Evolutionary conservation across 2,797 vertebrate species (phyloP).

Genomic region (Sardinella longiceps): DNA sequence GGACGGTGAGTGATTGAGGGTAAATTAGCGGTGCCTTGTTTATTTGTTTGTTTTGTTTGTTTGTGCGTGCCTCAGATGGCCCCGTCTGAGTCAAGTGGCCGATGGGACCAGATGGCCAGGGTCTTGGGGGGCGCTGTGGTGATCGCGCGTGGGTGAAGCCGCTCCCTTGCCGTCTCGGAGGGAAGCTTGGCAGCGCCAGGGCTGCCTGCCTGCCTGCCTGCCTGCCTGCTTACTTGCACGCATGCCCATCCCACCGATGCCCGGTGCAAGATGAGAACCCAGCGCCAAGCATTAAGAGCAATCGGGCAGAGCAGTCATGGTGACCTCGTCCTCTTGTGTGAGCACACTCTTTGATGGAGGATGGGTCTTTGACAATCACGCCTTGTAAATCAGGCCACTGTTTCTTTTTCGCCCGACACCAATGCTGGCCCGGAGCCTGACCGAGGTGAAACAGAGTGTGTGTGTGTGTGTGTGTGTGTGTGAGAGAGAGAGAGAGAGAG

Average conservation of each 20-base stretch:
- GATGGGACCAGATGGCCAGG: conserved; percentile 71
- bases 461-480: background rate
- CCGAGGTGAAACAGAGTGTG: background rate
- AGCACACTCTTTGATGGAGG: background rate
- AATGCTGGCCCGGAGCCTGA: background rate
- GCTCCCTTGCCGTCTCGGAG: conserved; percentile 49
- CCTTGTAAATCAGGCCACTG: background rate
- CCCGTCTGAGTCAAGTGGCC: conserved; percentile 66
- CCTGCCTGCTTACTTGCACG: too few relatives aligned
- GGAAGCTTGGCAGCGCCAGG: conserved; percentile 49
- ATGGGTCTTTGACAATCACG: background rate
- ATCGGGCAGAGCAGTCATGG: background rate
- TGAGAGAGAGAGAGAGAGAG: conserved; percentile 42
- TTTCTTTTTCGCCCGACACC: background rate
- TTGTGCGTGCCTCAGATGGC: conserved; percentile 59
- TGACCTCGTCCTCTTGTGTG: background rate
- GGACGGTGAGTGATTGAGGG: conserved; percentile 35
- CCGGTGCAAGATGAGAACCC: background rate
- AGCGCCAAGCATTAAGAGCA: conserved; percentile 45
- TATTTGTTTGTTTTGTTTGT: conserved; percentile 56
- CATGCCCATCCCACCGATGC: background rate
- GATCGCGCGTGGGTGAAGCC: conserved; percentile 54
- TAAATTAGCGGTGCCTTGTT: conserved; percentile 63
- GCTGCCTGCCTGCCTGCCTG: conserved; percentile 41
- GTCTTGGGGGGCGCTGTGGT: conserved; percentile 62